These are phyloP conservation scores for Epizoanthus illoricatus DNA, from an alignment of 92 coral and sea anemone genomes.

Conservation along the genomic window DNA sequence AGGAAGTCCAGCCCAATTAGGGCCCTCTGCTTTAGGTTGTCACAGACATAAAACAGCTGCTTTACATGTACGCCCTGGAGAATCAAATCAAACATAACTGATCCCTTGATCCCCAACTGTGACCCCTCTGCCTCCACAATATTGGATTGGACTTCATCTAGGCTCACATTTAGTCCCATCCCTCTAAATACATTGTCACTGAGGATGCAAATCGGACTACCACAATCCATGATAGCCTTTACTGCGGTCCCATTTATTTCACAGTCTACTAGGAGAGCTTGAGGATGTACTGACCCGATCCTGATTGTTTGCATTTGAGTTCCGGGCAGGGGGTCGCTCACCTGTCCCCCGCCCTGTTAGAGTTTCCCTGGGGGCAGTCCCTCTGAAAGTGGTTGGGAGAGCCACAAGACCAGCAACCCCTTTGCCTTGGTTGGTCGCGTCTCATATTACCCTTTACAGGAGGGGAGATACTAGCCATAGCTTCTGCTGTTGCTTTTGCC, in stretches of 20 bases:
- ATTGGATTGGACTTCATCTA: slow-evolving; percentile 36
- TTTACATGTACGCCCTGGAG: slow-evolving; percentile 26
- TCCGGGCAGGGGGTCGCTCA: slow-evolving; percentile 35
- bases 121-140: slow-evolving; percentile 47
- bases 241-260: slow-evolving; percentile 33
- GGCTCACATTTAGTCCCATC: slow-evolving; percentile 13
- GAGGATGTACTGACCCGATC: slow-evolving; percentile 26
- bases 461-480: slow-evolving; percentile 36
- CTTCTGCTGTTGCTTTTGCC: slow-evolving; percentile 39
- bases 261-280: slow-evolving; percentile 26
- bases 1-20: slow-evolving; percentile 34
- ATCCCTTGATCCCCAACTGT: slow-evolving; percentile 35
- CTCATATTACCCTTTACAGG: slow-evolving; percentile 21
- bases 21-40: slow-evolving; percentile 42
- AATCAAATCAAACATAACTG: slow-evolving; percentile 27
- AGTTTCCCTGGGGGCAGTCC: slow-evolving; percentile 49
- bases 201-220: slow-evolving; percentile 41
- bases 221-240: slow-evolving; percentile 44
- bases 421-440: slow-evolving; percentile 7
- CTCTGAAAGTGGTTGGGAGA: slow-evolving; percentile 41
- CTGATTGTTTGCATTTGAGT: slow-evolving; percentile 40
- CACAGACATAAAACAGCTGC: slow-evolving; percentile 43
- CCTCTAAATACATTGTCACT: slow-evolving; percentile 6
- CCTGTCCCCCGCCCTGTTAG: slow-evolving; percentile 40
- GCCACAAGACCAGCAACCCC: slow-evolving; percentile 45